phyloP scores from a whole-genome alignment of 1,140 invertebrate species.

The Drosophila seguyi region DNA sequence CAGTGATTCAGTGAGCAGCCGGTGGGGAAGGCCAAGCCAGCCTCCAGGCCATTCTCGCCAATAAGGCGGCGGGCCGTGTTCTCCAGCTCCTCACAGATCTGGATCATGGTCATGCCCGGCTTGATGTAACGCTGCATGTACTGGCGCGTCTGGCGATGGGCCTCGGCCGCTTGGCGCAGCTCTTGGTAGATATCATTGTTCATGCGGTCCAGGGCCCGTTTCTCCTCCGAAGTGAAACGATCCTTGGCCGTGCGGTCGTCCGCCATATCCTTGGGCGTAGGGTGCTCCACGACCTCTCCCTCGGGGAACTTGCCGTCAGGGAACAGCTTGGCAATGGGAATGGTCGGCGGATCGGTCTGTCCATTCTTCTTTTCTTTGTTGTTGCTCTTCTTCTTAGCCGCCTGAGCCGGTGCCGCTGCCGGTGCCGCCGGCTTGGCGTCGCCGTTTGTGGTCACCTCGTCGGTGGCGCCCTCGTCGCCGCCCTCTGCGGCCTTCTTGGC shows the following conservation, averaged over 20 bases:
- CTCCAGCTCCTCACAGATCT: conserved; percentile 99
- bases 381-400: conserved; percentile 89
- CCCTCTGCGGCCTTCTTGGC: conserved; percentile 67
- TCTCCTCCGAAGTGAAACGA: conserved; percentile 96
- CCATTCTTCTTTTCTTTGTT: conserved; percentile 87
- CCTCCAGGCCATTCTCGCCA: conserved; percentile 97
- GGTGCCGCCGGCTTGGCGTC: conserved; percentile 84
- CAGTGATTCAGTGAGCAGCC: conserved; percentile 99
- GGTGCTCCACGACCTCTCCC: conserved; percentile 93
- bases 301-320: conserved; percentile 92
- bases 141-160: conserved; percentile 97
- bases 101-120: conserved; percentile 99
- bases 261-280: conserved; percentile 87
- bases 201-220: conserved; percentile 92
- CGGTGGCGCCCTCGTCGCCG: conserved; percentile 85
- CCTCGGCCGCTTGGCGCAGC: conserved; percentile 97
- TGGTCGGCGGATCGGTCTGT: conserved; percentile 94
- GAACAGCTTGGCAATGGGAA: conserved; percentile 94
- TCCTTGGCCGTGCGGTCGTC: conserved; percentile 95
- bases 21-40: conserved; percentile 99
- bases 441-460: conserved; percentile 82
- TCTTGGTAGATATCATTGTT: conserved; percentile 97
- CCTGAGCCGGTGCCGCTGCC: conserved; percentile 86
- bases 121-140: conserved; percentile 97
- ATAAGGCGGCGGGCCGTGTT: conserved; percentile 96